Evolutionary conservation across 2,797 vertebrate genomes (phyloP), one percentile per base, ranked within the genome.

Genomic region (Numenius phaeopus): DNA sequence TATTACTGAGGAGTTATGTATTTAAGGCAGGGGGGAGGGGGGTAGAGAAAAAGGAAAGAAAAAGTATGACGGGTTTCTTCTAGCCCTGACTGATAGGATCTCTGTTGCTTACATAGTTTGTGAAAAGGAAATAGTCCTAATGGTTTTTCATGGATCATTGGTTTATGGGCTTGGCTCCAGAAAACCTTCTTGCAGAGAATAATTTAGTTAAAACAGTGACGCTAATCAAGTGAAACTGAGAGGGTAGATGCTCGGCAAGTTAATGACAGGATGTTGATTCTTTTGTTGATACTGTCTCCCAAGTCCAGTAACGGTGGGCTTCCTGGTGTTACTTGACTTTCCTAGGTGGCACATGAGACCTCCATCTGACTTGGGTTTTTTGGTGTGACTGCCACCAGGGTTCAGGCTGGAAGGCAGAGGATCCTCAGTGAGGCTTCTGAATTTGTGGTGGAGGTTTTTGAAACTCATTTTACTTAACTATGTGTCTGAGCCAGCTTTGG

Each of bases 161-260:
- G 55, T 83, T 93, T 85, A 69, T 83, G 75, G 75, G 86, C 88
- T 34, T 94, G 57, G 52, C 72, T 96, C 84, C 83, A 89, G 70
- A 69, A 94, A 87, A 73, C 27, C 40, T 87, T 66, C 72, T 75
- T 55, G 59, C 32, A 89, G 83, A 80, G 61, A 80, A 37, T 94
- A 85, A 96, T 87, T 90, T 57, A 27, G 64, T 95, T 96, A 80
- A 76, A 96, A 84, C 0, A 0, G 29, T 70, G 83, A n/a, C 1
- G 4, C 75, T 87, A 71, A 90, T 93, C 64, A 77, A 46, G 44
- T 79, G 71, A 87, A 94, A 92, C 46, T 29, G 69, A 88, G 86
- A 86, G 64, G 20, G 18, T 23, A 69, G 88, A 29, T 92, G 65
- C 75, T 92, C 67, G 83, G 55, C 81, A 71, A 42, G 30, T 61